Percentiles rank a stretch among this genome's conserved stretches.
Evolutionary conservation across 2,888 invertebrate genomes (phyloP).

Genomic region (Aleiodes testaceus): DNA sequence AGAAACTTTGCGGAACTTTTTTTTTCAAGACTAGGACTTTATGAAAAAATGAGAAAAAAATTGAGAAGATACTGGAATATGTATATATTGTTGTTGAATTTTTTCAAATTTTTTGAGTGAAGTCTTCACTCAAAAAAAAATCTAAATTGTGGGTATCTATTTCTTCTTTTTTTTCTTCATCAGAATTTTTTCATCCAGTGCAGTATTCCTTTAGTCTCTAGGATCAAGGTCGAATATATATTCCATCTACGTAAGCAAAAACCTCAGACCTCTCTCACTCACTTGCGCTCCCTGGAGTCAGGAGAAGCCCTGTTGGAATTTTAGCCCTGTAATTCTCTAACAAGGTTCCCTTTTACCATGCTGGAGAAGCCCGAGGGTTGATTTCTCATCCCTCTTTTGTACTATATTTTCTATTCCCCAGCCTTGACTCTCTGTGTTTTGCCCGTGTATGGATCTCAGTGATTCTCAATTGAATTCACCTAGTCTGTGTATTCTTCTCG

Average conservation of each 20-base stretch:
- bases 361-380: conserved; percentile 21
- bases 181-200: background rate
- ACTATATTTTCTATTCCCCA: background rate
- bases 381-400: conserved; percentile 31
- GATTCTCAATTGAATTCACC: conserved; percentile 29
- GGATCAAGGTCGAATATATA: conserved; percentile 38
- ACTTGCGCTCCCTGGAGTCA: background rate
- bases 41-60: too few relatives aligned
- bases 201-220: conserved; percentile 3
- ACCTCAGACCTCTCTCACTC: conserved; percentile 27
- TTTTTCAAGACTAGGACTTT: too few relatives aligned
- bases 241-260: conserved; percentile 36
- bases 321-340: conserved; percentile 41
- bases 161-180: too few relatives aligned
- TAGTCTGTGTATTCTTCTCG: background rate
- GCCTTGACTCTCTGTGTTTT: background rate
- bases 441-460: background rate
- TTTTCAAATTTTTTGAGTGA: too few relatives aligned
- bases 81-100: too few relatives aligned
- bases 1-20: too few relatives aligned
- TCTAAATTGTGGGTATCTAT: too few relatives aligned
- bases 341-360: conserved; percentile 31
- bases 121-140: too few relatives aligned
- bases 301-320: conserved; percentile 36
- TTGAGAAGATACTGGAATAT: too few relatives aligned